These are phyloP conservation scores for Gastracanthus pulcherrimus DNA, from an alignment of 2,888 invertebrate species.

Conservation along the genomic window DNA sequence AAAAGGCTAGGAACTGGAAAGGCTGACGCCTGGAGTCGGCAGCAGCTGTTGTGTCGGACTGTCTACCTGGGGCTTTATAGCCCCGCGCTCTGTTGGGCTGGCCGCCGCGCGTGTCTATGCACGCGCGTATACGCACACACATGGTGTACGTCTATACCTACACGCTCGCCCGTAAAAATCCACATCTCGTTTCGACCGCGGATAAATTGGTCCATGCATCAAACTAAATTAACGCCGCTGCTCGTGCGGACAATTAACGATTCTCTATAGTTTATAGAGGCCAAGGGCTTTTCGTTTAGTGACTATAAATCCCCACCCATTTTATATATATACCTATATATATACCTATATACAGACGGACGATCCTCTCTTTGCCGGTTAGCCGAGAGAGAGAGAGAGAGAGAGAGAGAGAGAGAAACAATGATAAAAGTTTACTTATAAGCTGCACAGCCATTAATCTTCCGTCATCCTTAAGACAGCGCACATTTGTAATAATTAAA, in stretches of 20 bases:
- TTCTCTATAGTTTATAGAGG: slow-evolving; percentile 73
- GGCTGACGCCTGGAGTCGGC: neutral
- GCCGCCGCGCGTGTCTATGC: neutral
- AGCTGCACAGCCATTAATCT: neutral
- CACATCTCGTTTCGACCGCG: slow-evolving; percentile 15
- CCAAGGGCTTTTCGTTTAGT: slow-evolving; percentile 69
- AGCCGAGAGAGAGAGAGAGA: neutral
- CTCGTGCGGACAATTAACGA: slow-evolving; percentile 73
- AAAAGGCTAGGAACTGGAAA: neutral
- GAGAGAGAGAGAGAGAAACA: neutral
- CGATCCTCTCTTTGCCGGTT: neutral
- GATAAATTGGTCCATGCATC: slow-evolving; percentile 70
- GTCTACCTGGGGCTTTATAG: slow-evolving; percentile 3
- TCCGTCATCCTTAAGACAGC: neutral
- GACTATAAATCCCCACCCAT: slow-evolving; percentile 68
- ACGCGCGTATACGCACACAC: neutral
- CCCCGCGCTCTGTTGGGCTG: neutral
- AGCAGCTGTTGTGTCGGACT: slow-evolving; percentile 6
- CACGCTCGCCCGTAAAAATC: slow-evolving; percentile 16
- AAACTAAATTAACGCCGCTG: slow-evolving; percentile 70
- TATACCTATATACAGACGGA: neutral
- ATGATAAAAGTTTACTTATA: slow-evolving; percentile 16
- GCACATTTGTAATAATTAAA: slow-evolving; percentile 5
- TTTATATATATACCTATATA: slow-evolving; percentile 8
- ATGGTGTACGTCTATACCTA: neutral